Conservation (phyloP, 1,140 invertebrate genomes). For the Achatina immaculata region DNA sequence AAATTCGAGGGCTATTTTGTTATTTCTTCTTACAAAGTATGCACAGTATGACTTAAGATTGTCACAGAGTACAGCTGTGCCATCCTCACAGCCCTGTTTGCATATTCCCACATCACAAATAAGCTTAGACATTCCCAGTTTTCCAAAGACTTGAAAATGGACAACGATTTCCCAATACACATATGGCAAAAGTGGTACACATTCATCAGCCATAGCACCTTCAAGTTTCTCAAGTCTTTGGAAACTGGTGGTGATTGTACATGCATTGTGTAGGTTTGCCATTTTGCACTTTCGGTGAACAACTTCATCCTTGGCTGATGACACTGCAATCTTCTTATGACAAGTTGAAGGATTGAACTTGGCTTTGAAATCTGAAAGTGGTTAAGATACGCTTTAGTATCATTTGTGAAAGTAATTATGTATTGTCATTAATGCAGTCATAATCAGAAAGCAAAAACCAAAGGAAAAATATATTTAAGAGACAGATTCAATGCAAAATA, state of each 20-base stretch:
- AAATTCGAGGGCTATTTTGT: conserved; percentile 42
- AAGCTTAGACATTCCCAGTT: conserved; percentile 40
- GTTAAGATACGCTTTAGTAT: too few relatives aligned
- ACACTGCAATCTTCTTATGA: conserved; percentile 41
- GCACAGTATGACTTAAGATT: conserved; percentile 43
- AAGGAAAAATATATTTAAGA: not conserved
- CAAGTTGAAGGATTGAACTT: conserved; percentile 39
- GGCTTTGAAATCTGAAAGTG: conserved; percentile 36
- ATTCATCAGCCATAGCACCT: conserved; percentile 40
- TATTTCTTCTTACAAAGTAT: conserved; percentile 39
- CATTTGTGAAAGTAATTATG: too few relatives aligned
- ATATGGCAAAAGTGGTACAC: conserved; percentile 31
- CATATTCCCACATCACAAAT: conserved; percentile 42
- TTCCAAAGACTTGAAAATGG: conserved; percentile 41
- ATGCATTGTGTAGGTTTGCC: conserved; percentile 37
- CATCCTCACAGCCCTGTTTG: conserved; percentile 41
- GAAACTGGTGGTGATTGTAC: conserved; percentile 34
- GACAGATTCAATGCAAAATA: not conserved
- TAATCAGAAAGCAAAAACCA: not conserved
- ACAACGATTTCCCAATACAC: conserved; percentile 44
- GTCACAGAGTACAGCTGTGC: conserved; percentile 39
- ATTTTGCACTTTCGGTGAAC: conserved; percentile 44
- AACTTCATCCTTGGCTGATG: conserved; percentile 35
- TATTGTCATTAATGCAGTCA: not conserved
- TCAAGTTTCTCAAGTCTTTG: conserved; percentile 42